These are phyloP conservation scores for Craseonycteris thonglongyai DNA, from an alignment of 2,113 vertebrate species.

Conservation along the genomic window DNA sequence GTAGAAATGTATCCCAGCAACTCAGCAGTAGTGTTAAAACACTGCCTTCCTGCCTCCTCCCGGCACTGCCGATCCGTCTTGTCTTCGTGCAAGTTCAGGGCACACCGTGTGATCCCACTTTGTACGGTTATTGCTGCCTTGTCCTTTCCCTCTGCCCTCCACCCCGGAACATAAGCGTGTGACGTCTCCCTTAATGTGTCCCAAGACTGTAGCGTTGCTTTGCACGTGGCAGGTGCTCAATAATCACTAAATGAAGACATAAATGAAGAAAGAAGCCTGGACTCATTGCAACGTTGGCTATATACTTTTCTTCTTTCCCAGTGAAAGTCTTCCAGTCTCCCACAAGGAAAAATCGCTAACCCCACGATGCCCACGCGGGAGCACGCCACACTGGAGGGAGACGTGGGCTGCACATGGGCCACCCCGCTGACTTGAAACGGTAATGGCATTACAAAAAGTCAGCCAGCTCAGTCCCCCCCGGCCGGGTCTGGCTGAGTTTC, in stretches of 20 bases:
- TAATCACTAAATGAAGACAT: neutral
- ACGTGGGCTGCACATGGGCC: neutral
- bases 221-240: fast-evolving
- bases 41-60: neutral
- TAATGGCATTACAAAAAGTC: too few relatives aligned
- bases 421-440: too few relatives aligned
- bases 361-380: fast-evolving
- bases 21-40: neutral
- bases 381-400: fast-evolving
- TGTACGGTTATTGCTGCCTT: neutral
- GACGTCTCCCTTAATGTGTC: fast-evolving
- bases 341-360: neutral
- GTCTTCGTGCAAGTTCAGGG: too few relatives aligned
- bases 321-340: neutral
- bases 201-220: too few relatives aligned
- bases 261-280: neutral
- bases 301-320: neutral
- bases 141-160: too few relatives aligned
- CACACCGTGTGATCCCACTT: fast-evolving
- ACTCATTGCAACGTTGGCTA: neutral
- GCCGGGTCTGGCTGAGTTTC: too few relatives aligned
- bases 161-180: fast-evolving
- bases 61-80: fast-evolving
- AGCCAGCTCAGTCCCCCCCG: too few relatives aligned
- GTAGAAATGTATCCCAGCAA: neutral